Base-by-base conservation (phyloP, 2,797 vertebrate species). In the Bradypodion ventrale region DNA sequence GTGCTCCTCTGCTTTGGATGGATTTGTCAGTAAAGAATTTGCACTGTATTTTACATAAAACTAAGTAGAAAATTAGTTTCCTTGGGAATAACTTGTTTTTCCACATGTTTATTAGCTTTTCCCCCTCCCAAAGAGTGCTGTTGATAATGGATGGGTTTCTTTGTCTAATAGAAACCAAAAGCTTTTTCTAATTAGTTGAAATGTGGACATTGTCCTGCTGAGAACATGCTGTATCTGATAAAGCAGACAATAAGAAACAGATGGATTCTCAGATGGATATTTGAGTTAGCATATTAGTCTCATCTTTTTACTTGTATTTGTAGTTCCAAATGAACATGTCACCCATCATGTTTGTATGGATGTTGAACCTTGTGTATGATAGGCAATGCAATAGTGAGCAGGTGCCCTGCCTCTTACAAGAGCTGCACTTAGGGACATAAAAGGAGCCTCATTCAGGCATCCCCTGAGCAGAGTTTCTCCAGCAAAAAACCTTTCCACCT, bases 211-310 rank as follows among this genome's bases (percentile, higher is more conserved):
- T 83, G 59, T 70, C 32, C 79, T 42, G 78, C 86, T 76, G 87
- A 84, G 89, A 86, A 87, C 56, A 84, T 74, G 85, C 89, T 82
- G 85, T 46, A 70, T 83, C 72, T 73, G 87, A 63, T 83, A 91
- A 90, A 79, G 90, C 81, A 91, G 86, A 13, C 87, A 81, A 77
- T 72, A 88, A 83, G 59, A 84, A 89, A 82, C 88, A 91, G 84
- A 86, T 92, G 77, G 87, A 40, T 90, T 87, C 35, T 60, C 76
- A 63, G 80, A 86, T 90, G 82, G 82, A 85, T 68, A 87, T 81
- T 79, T 82, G 44, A 90, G 49, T 83, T 85, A 66, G 84, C 91
- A 59, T 88, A 85, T 89, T 82, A 80, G 59, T 89, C 23, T 56
- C 80, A 73, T 42, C 81, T 75, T 76, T 90, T 87, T 87, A 56